Percentiles rank a stretch among this genome's conserved stretches.
Conservation (phyloP, 1,140 invertebrate species). For the Melanaphis sacchari region DNA sequence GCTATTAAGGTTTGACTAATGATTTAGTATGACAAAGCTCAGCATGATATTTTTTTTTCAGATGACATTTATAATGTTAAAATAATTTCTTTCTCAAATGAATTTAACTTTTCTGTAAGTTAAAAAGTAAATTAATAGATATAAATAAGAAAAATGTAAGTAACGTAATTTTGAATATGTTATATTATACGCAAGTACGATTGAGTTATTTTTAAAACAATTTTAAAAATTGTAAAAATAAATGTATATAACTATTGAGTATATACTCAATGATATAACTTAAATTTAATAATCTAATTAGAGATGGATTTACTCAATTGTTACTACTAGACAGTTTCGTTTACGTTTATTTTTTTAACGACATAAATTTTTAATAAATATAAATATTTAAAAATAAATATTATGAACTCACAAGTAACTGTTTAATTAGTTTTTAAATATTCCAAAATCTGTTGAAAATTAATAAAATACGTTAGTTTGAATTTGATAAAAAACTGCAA, state of each 20-base stretch:
- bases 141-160: neutral
- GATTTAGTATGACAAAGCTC: conserved; percentile 10
- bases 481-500: neutral
- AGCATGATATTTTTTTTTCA: conserved; percentile 1
- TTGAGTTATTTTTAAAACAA: neutral
- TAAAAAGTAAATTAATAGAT: neutral
- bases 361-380: neutral
- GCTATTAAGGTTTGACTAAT: conserved; percentile 12
- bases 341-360: neutral
- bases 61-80: neutral
- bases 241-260: no score
- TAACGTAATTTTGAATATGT: neutral
- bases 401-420: neutral
- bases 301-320: neutral
- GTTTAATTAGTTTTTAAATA: neutral
- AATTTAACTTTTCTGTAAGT: neutral
- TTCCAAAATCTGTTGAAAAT: neutral
- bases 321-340: neutral
- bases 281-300: neutral
- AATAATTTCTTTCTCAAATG: neutral
- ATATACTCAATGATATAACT: no score
- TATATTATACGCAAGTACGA: neutral
- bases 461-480: no score
- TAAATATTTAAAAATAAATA: neutral
- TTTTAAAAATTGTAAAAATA: neutral